phyloP scores from a whole-genome alignment of 2,113 vertebrate species.

The Mirza zaza region DNA sequence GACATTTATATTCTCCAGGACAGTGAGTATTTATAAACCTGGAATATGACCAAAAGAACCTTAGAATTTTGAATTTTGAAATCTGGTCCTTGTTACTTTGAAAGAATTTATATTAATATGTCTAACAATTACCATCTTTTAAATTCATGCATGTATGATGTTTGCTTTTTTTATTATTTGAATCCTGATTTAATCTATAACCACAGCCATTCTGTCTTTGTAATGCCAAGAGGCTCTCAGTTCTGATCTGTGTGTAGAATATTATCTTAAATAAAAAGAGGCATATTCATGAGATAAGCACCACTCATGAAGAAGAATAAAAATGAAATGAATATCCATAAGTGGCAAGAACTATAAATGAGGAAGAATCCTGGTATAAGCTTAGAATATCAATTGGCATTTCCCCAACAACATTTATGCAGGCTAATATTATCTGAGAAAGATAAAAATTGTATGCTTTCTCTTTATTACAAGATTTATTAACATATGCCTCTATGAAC shows the following conservation, averaged over 20 bases:
- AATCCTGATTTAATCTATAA: neutral
- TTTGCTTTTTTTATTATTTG: neutral
- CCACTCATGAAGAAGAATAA: neutral
- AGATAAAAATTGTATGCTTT: neutral
- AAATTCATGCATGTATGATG: neutral
- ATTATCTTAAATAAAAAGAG: slow-evolving; percentile 18
- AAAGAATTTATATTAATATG: neutral
- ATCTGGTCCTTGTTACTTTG: neutral
- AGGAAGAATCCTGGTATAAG: neutral
- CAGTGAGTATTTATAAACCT: neutral
- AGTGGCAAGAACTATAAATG: neutral
- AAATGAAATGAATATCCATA: neutral
- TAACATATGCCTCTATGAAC: neutral
- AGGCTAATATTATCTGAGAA: neutral
- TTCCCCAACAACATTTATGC: neutral
- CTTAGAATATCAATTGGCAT: neutral
- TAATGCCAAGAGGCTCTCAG: slow-evolving; percentile 19
- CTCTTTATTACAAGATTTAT: neutral
- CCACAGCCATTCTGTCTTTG: neutral
- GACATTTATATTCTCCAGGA: neutral
- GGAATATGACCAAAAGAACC: neutral
- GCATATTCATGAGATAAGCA: neutral
- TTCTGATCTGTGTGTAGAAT: neutral
- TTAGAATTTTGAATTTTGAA: slow-evolving; percentile 9
- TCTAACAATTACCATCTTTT: neutral